Evolutionary conservation across 2,797 vertebrate genomes (phyloP).

Genomic region (Pempheris klunzingeri): DNA sequence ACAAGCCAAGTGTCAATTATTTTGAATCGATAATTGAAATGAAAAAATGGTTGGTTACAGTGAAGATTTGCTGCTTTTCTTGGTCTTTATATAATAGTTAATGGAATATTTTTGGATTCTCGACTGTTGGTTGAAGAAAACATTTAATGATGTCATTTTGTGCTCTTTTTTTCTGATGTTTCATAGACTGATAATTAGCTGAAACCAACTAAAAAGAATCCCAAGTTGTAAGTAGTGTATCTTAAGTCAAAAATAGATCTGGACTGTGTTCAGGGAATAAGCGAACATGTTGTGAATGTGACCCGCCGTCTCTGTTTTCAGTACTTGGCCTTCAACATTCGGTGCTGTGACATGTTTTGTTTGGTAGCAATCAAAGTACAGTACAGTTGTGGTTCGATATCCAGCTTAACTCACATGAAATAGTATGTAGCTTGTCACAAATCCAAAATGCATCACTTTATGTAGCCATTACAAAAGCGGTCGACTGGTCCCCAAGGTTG

Average conservation of each 20-base stretch:
- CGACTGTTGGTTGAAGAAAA: background rate
- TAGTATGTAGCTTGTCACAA: background rate
- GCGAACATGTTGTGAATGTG: background rate
- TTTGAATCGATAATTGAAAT: no score
- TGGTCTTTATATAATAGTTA: background rate
- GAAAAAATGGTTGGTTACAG: rapidly evolving
- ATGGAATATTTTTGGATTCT: background rate
- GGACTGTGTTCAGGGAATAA: background rate
- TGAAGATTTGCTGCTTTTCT: background rate
- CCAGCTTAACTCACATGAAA: background rate
- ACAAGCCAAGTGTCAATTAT: background rate
- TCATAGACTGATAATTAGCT: no score
- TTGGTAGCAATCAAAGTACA: background rate
- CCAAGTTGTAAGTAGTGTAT: no score
- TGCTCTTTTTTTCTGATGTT: background rate
- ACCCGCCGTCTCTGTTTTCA: background rate
- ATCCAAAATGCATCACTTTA: background rate
- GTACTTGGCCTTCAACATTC: background rate
- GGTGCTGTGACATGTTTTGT: background rate
- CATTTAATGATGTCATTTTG: background rate
- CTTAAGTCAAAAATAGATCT: no score
- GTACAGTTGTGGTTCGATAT: background rate
- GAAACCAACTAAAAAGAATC: no score
- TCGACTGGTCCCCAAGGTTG: background rate
- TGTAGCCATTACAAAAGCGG: background rate